phyloP scores from a whole-genome alignment of 2,113 vertebrate genomes.

The Onychorhynchus coronatus region DNA sequence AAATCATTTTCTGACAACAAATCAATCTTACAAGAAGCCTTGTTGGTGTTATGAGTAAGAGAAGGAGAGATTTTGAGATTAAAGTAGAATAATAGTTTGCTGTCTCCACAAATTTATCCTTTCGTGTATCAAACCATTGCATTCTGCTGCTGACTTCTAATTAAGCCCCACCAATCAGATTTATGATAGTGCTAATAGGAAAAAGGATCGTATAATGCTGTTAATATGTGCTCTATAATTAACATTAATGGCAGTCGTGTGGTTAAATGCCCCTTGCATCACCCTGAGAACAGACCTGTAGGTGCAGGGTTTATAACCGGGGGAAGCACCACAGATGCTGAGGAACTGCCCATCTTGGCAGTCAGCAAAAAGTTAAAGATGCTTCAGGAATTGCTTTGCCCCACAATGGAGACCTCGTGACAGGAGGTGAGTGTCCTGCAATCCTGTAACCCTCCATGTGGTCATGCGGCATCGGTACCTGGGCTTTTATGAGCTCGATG shows the following conservation, averaged over 20 bases:
- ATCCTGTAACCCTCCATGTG: not conserved
- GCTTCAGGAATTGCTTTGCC: not conserved
- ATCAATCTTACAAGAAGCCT: slow-evolving; percentile 31
- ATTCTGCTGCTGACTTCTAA: slow-evolving; percentile 5
- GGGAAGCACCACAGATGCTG: not conserved
- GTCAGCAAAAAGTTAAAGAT: not conserved
- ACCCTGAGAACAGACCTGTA: not conserved
- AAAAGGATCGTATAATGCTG: not conserved
- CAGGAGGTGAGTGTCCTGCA: not conserved
- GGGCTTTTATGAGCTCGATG: fast-evolving
- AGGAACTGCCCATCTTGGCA: not conserved
- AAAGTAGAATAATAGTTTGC: not conserved
- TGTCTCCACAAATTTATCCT: not conserved
- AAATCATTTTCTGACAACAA: slow-evolving; percentile 53
- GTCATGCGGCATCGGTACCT: not conserved
- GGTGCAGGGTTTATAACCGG: not conserved
- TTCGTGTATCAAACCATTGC: not conserved
- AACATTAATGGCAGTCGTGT: slow-evolving; percentile 6
- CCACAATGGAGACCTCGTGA: not conserved
- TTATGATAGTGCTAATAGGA: slow-evolving; percentile 31
- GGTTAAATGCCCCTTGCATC: not conserved
- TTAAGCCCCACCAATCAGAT: slow-evolving; percentile 34
- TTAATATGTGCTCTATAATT: slow-evolving; percentile 41
- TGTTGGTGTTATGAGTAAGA: slow-evolving; percentile 7
- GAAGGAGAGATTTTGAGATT: slow-evolving; percentile 11